Percentiles rank a stretch among this genome's conserved stretches.
Evolutionary conservation across 2,113 vertebrate genomes (phyloP).

Genomic region (Clarias magur): DNA sequence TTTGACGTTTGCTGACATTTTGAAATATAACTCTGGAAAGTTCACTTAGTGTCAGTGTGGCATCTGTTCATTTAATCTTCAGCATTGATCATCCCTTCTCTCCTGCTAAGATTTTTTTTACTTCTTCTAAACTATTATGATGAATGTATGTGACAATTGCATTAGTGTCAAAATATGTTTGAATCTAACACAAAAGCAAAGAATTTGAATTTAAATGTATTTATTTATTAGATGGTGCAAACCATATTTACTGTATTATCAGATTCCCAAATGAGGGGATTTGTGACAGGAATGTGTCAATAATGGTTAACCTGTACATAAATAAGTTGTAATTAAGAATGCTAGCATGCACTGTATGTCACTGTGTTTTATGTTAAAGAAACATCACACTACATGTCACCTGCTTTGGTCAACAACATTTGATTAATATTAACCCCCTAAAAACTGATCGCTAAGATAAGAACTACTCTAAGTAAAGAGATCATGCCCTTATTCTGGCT

Average conservation of each 20-base stretch:
- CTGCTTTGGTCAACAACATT: not conserved
- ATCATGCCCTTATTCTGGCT: not conserved
- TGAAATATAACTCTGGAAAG: conserved; percentile 35
- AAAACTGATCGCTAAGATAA: not conserved
- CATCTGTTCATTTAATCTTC: not conserved
- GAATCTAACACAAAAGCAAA: not conserved
- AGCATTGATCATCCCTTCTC: not conserved
- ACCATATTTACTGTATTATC: not conserved
- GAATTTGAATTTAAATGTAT: not conserved
- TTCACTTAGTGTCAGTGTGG: conserved; percentile 29
- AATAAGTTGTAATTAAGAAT: not conserved
- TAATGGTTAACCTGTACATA: not conserved
- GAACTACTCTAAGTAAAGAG: not conserved
- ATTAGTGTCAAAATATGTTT: not conserved
- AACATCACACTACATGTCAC: not conserved
- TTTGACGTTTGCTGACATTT: conserved; percentile 51
- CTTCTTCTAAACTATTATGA: conserved; percentile 1
- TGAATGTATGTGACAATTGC: not conserved
- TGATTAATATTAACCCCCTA: not conserved
- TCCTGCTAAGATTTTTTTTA: conserved; percentile 4
- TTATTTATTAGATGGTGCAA: not conserved
- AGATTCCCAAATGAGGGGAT: not conserved
- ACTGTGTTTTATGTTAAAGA: not conserved
- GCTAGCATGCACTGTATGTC: not conserved
- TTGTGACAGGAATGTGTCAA: not conserved